phyloP scores from a whole-genome alignment of 2,113 vertebrate species.

The Oenanthe melanoleuca region DNA sequence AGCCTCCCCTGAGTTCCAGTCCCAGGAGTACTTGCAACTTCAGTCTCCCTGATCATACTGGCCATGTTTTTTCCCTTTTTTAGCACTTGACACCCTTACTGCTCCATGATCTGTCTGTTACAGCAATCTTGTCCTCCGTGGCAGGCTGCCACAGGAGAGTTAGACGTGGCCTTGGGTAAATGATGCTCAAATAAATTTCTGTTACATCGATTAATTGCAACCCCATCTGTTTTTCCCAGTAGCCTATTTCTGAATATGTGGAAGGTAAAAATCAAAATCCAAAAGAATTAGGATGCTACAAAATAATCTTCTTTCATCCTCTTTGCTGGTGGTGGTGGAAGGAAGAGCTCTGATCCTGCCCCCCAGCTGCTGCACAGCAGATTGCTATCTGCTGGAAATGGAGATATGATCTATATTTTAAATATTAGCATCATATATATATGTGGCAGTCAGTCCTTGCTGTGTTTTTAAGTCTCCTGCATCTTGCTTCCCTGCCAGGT shows the following conservation, averaged over 20 bases:
- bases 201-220: neutral
- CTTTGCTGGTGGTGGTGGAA: neutral
- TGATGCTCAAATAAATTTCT: neutral
- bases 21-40: neutral
- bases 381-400: neutral
- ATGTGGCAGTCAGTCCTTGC: neutral
- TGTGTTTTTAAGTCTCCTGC: neutral
- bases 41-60: neutral
- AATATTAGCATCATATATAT: neutral
- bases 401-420: neutral
- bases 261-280: slow-evolving; percentile 1
- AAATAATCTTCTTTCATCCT: slow-evolving; percentile 5
- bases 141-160: accelerated
- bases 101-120: neutral
- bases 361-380: neutral
- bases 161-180: neutral
- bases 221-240: neutral
- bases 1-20: neutral
- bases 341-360: neutral
- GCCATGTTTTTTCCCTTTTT: neutral
- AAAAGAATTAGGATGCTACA: neutral
- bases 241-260: neutral
- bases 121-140: accelerated
- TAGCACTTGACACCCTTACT: too few species aligned
- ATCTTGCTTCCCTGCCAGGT: neutral